Percentiles rank a stretch among this genome's conserved stretches.
Conservation (phyloP, 2,797 vertebrate species). For the Otolemur crassicaudatus region DNA sequence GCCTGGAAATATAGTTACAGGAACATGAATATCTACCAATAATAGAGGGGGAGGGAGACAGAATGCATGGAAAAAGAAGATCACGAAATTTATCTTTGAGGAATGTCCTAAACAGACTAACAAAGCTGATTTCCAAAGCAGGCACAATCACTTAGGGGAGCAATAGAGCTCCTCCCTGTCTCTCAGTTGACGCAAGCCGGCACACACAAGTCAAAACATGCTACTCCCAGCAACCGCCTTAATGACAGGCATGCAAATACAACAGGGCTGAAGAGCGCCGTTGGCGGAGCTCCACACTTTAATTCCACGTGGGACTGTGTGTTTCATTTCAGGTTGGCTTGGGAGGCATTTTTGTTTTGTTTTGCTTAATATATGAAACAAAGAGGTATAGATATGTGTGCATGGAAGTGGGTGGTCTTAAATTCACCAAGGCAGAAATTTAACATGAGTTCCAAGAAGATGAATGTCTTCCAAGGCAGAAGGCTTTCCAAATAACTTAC, state of each 20-base stretch:
- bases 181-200: background rate
- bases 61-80: background rate
- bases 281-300: background rate
- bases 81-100: background rate
- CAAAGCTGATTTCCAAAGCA: too few relatives aligned
- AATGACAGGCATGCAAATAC: background rate
- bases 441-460: background rate
- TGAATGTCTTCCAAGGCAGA: background rate
- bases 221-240: background rate
- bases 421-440: background rate
- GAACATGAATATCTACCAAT: background rate
- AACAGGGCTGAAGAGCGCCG: accelerated
- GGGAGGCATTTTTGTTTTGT: background rate
- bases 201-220: background rate
- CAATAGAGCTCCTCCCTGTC: background rate
- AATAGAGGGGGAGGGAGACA: too few relatives aligned
- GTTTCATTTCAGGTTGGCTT: background rate
- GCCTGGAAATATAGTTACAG: accelerated
- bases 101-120: background rate
- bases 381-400: background rate
- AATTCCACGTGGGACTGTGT: background rate
- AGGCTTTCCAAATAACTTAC: conserved; percentile 6
- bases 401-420: conserved; percentile 7
- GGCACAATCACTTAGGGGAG: background rate
- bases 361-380: conserved; percentile 12